Conservation (phyloP, 2,797 vertebrate species). For the Orestias chungarensis region DNA sequence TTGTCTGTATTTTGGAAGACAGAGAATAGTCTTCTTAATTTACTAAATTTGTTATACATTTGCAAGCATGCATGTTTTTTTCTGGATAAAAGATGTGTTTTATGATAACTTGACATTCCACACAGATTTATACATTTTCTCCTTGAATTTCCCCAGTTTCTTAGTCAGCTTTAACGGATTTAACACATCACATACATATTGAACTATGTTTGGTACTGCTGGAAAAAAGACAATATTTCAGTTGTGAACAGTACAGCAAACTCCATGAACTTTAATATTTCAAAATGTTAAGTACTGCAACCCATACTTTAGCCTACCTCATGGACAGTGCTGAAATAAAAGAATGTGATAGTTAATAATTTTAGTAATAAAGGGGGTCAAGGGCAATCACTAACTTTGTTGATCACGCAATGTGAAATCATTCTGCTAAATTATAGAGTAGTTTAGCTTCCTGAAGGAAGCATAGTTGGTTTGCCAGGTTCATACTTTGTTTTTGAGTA, state of each 20-base stretch:
- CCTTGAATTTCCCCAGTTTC: too few species aligned
- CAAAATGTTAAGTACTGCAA: background rate
- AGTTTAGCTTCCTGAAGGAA: conserved; percentile 34
- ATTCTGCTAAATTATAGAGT: conserved; percentile 32
- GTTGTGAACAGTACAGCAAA: background rate
- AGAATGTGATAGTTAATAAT: conserved; percentile 17
- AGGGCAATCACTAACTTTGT: conserved; percentile 17
- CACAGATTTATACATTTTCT: too few species aligned
- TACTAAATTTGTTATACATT: too few species aligned
- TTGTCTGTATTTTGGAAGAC: too few species aligned
- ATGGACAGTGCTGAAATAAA: background rate
- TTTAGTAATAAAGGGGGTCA: conserved; percentile 27
- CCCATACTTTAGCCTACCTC: background rate
- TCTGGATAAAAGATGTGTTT: too few species aligned
- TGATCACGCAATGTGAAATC: conserved; percentile 27
- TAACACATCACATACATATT: background rate
- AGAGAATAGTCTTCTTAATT: too few species aligned
- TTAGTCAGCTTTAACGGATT: too few species aligned
- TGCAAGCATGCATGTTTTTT: too few species aligned
- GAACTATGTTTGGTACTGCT: background rate
- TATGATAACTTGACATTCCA: too few species aligned
- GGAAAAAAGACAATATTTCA: background rate
- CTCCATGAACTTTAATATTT: background rate
- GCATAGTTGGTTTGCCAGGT: conserved; percentile 19
- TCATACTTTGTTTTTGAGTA: conserved; percentile 19